Base-by-base conservation (phyloP, 2,888 invertebrate species). In the Adelphocoris suturalis region DNA sequence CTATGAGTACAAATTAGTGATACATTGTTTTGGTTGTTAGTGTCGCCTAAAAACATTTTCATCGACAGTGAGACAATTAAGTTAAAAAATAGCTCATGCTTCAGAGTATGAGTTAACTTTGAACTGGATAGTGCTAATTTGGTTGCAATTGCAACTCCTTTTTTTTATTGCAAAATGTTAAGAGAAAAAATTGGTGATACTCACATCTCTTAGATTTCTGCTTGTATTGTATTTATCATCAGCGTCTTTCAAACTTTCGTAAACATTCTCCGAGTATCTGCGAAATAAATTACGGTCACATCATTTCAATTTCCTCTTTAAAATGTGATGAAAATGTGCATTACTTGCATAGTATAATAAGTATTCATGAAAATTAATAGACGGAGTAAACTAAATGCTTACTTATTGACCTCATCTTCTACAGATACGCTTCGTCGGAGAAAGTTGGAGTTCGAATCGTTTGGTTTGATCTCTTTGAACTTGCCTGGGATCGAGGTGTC, bases 401-500 rank as follows among this genome's bases (percentile, higher is more conserved):
- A 85, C 85, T 86, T 68, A 27, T 84, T 90, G n/a, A 90, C 61
- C 75, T 91, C 91, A 23, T 91, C 90, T 57, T 91, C 91, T 14
- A 91, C 90, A 81, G 90, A 90, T 7, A 89, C 81, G 78, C 90
- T 91, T 75, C 91, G 61, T 78, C 87, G 84, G 23, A 91, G 85
- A 19, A 89, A 16, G 37, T 90, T 90, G 48, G 84, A 14, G 28
- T 87, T 90, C 5, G 61, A 80, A 12, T 89, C 80, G 46, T 85
- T 80, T 0, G 82, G 55, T 47, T 86, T 86, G 46, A 84, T 55
- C 16, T 57, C 52, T 37, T 85, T 90, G 61, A 91, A 90, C 75
- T 89, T 90, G 48, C 90, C 94, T 92, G 91, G 94, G 93, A 91
- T 94, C 93, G 91, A 91, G 1, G 91, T 91, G 23, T 91, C 91